Percentiles rank a stretch among this genome's conserved stretches.
These are phyloP conservation scores for Mesocentrotus franciscanus DNA, from an alignment of 53 echinoderm and acorn worm genomes.

Conservation along the genomic window DNA sequence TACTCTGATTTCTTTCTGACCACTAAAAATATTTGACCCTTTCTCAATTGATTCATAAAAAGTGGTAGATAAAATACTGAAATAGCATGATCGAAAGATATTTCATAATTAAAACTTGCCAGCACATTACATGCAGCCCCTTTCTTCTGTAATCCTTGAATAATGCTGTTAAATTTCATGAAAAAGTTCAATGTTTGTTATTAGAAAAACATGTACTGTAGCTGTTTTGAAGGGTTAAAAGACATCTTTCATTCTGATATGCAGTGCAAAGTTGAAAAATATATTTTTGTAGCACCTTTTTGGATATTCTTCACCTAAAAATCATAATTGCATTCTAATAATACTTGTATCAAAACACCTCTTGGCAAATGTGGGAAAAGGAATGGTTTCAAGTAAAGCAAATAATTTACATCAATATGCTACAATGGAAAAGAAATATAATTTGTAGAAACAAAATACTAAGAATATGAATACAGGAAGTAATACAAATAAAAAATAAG, in stretches of 20 bases:
- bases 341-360: neutral
- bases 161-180: no score
- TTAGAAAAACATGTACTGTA: no score
- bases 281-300: neutral
- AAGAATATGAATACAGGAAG: neutral
- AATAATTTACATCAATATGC: constrained; percentile 12
- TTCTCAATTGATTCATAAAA: no score
- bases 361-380: neutral
- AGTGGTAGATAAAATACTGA: no score
- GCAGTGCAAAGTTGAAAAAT: no score
- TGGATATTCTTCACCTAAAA: neutral
- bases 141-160: no score
- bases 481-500: constrained; percentile 10
- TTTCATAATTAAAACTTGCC: no score
- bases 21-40: neutral
- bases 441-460: neutral
- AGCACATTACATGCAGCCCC: no score
- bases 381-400: constrained; percentile 47
- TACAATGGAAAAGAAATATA: neutral
- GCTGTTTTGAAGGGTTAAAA: no score
- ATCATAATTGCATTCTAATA: constrained; percentile 1
- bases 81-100: no score
- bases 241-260: no score
- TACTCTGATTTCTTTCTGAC: neutral
- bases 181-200: no score